A percentile compares a stretch with the other conserved stretches of the same genome.
These are phyloP conservation scores for Corythaixoides concolor DNA, from an alignment of 2,113 vertebrate species.

Conservation along the genomic window DNA sequence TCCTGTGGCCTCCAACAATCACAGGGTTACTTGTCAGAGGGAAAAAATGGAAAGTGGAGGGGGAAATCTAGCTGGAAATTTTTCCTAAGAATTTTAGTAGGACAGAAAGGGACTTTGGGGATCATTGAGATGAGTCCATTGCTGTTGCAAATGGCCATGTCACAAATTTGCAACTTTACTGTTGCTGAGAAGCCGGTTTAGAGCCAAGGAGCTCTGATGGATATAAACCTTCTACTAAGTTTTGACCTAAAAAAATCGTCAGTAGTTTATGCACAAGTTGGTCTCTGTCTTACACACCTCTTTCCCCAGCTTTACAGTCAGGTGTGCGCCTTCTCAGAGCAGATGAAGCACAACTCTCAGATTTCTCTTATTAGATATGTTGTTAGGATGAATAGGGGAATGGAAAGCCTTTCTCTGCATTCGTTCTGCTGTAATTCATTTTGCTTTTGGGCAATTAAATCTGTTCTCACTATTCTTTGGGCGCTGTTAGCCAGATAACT, in stretches of 20 bases:
- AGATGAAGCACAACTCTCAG: neutral
- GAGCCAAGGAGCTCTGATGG: neutral
- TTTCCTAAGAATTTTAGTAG: neutral
- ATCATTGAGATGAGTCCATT: neutral
- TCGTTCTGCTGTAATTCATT: neutral
- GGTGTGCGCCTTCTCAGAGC: neutral
- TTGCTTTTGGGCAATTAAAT: neutral
- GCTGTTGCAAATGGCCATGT: neutral
- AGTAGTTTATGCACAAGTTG: neutral
- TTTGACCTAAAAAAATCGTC: neutral
- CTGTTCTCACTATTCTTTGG: neutral
- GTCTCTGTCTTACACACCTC: neutral
- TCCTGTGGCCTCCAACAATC: neutral
- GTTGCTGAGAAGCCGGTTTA: neutral
- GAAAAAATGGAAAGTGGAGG: accelerated
- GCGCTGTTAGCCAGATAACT: neutral
- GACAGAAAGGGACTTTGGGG: neutral
- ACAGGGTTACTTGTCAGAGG: neutral
- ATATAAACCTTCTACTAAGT: neutral
- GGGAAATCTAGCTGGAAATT: neutral
- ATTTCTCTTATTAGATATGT: neutral
- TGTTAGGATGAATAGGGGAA: neutral
- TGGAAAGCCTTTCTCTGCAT: neutral
- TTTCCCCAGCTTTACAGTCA: neutral
- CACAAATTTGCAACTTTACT: neutral